Base-by-base conservation (phyloP, 2,797 vertebrate genomes). In the Alcedo atthis region DNA sequence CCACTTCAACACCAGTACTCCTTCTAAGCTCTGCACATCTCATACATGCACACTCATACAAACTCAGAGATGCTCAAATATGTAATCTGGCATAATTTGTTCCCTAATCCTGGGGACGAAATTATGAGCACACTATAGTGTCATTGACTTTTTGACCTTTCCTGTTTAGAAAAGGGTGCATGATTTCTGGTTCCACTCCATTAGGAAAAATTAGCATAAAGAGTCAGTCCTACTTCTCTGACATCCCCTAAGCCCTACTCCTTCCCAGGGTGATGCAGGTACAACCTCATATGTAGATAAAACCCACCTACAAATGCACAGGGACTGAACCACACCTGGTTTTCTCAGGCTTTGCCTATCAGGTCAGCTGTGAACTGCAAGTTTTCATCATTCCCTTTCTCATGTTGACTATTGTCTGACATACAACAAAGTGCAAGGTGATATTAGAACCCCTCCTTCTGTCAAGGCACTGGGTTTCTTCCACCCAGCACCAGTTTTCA, bases 251-350 rank as follows among this genome's bases (percentile, higher is more conserved):
- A 78, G 40, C 26, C 24, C 63, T 40, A 46, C 17, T 59, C 32
- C 42, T 24, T 35, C 40, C 45, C 7, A 18, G 25, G 33, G 24
- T 5, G 13, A 7, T 53, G 24, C 43, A 26, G 58, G 46, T 6
- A 28, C 25, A 54, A 18, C 3, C 3, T 9, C 10, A 49, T 0
- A 0, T 30, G 8, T 9, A 69, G 26, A 46, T 78, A 51, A 75
- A 70, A 49, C 1, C 5, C 54, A 66, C 13, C 18, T 2, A 0
- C 26, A 53, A 54, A 35, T 16, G 35, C 45, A 33, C 9, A 33
- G 8, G 35, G 63, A 42, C 19, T 19, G 37, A 80, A 55, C 5
- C 7, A 55, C 0, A 1, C 17, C 18, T 46, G 17, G 3, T 63
- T 78, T 80, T 54, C 61, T 55, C 46, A 17, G 63, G 21, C 40